Percentiles rank a stretch among this genome's conserved stretches.
phyloP scores from a whole-genome alignment of 2,888 invertebrate genomes.

The Alloscopus bannaensis region DNA sequence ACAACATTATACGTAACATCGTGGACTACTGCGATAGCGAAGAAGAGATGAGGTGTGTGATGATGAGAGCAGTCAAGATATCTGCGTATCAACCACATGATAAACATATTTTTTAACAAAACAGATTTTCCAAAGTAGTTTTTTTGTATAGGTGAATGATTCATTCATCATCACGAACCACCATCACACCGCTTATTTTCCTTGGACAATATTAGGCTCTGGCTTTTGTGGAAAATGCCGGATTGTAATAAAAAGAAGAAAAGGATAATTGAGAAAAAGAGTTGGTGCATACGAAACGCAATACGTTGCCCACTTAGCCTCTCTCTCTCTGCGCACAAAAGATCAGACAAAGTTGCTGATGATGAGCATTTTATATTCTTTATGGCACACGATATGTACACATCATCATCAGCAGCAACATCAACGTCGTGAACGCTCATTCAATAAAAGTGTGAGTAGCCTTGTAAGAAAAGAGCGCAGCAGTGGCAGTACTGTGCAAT shows the following conservation, averaged over 20 bases:
- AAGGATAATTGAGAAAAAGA: no score
- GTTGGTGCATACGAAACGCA: no score
- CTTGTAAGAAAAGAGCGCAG: background rate
- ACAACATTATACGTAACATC: no score
- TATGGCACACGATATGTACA: no score
- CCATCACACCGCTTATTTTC: no score
- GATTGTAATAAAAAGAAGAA: no score
- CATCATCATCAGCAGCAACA: background rate
- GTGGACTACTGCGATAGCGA: background rate
- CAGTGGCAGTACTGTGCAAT: background rate
- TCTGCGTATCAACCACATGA: background rate
- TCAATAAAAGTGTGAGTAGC: background rate
- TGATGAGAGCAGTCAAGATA: background rate
- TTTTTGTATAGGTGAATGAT: no score
- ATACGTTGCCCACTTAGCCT: conserved; percentile 1
- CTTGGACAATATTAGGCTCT: no score
- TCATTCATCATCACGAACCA: no score
- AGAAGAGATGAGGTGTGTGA: background rate
- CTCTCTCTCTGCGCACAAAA: background rate
- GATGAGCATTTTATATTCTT: background rate
- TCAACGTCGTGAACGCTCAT: background rate
- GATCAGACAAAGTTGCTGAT: background rate
- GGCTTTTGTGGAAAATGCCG: no score
- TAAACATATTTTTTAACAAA: conserved; percentile 23
- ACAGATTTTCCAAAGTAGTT: no score